Evolutionary conservation across 2,797 vertebrate species (phyloP).

Genomic region (Geranospiza caerulescens): DNA sequence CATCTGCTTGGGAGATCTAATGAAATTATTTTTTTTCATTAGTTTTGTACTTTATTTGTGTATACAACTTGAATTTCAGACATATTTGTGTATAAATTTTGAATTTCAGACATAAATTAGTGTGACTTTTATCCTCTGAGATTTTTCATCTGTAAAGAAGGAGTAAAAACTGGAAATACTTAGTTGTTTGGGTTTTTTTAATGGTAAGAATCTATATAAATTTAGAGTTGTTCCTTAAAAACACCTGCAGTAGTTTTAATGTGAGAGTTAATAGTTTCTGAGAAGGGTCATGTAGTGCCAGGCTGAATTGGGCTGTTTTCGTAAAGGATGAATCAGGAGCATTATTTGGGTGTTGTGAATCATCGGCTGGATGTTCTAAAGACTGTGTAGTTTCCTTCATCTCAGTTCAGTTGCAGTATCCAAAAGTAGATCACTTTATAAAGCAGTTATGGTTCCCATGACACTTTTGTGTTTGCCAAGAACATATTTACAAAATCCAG

Average conservation of each 20-base stretch:
- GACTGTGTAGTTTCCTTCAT: background rate
- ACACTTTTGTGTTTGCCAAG: background rate
- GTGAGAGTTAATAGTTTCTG: background rate
- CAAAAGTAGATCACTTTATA: background rate
- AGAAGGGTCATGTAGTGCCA: background rate
- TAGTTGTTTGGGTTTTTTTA: background rate
- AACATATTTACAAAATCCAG: background rate
- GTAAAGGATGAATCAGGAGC: background rate
- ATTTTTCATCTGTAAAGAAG: background rate
- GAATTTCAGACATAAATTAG: background rate
- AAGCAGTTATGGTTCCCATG: background rate
- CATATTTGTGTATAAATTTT: background rate
- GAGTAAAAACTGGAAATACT: background rate
- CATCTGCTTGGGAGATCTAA: background rate
- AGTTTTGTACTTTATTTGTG: background rate
- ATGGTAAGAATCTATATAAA: background rate
- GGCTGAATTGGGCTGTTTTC: background rate
- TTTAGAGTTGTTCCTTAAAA: background rate
- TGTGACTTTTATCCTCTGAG: background rate
- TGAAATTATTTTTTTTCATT: background rate
- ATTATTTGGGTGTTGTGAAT: constrained; percentile 16
- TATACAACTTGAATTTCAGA: background rate
- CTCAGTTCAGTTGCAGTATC: background rate
- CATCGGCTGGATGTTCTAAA: background rate
- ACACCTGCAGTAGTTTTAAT: background rate